phyloP scores from a whole-genome alignment of 37 sponge, comb jelly and placozoan genomes.

The Dysidea cf. avara region DNA sequence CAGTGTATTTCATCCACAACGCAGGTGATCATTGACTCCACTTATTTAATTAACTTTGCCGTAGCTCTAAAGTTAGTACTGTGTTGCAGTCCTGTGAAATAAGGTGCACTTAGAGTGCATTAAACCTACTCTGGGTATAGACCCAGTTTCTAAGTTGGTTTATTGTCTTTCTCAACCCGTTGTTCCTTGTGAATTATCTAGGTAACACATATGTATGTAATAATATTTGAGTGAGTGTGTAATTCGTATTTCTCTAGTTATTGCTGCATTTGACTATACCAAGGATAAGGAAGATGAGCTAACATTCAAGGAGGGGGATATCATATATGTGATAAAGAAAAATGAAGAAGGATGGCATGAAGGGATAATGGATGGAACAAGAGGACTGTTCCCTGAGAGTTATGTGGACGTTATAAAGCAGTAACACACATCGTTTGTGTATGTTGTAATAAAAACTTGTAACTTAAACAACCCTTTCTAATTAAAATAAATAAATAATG shows the following conservation, averaged over 20 bases:
- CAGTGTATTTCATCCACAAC: no score
- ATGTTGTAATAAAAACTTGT: no score
- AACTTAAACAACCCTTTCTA: no score
- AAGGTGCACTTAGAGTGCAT: background rate
- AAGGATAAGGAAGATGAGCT: conserved; percentile 85
- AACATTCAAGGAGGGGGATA: conserved; percentile 54
- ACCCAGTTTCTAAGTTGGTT: background rate
- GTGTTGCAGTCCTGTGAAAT: background rate
- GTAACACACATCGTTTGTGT: no score
- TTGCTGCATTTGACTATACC: conserved; percentile 70
- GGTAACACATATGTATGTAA: no score
- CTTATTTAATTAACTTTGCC: no score
- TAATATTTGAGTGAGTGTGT: no score
- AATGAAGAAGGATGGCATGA: conserved; percentile 95
- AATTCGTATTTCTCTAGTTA: conserved; percentile 35
- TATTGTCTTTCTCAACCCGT: no score
- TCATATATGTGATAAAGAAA: conserved; percentile 82
- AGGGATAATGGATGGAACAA: conserved; percentile 52
- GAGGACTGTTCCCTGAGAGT: conserved; percentile 91
- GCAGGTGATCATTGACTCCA: no score
- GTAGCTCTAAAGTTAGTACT: no score
- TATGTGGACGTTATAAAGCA: conserved; percentile 88
- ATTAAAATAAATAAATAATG: no score
- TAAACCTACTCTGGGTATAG: background rate
- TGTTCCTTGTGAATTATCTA: no score